Percentiles rank a stretch among this genome's conserved stretches.
These are phyloP conservation scores for Epinephelus lanceolatus DNA, from an alignment of 2,113 vertebrate genomes.

Conservation along the genomic window DNA sequence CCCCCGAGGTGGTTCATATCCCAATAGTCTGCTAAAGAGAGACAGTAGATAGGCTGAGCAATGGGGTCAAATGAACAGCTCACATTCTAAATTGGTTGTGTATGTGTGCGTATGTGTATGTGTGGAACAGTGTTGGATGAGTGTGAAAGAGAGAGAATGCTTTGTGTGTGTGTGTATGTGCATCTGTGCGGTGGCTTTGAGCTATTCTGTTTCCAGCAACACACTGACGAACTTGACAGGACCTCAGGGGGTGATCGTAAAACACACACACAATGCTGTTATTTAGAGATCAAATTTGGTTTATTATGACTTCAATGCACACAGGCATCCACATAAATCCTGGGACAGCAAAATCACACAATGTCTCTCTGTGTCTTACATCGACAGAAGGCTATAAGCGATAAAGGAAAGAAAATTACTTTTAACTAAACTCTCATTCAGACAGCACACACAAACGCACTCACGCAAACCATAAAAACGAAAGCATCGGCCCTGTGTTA, in stretches of 20 bases:
- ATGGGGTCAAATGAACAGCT: slow-evolving; percentile 63
- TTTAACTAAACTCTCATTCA: background rate
- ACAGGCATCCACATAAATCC: slow-evolving; percentile 4
- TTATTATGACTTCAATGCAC: slow-evolving; percentile 6
- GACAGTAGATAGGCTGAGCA: slow-evolving; percentile 57
- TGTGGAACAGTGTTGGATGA: slow-evolving; percentile 5
- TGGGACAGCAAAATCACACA: background rate
- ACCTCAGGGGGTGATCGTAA: slow-evolving; percentile 12
- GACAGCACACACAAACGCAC: background rate
- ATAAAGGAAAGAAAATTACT: background rate
- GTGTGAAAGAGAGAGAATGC: slow-evolving; percentile 28
- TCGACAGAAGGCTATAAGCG: background rate
- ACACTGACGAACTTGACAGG: slow-evolving; percentile 26
- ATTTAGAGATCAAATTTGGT: slow-evolving; percentile 15
- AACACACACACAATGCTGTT: background rate
- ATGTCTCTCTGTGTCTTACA: background rate
- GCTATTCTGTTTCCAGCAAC: slow-evolving; percentile 31
- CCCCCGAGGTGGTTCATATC: slow-evolving; percentile 65
- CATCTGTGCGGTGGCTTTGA: slow-evolving; percentile 1
- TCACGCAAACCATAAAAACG: background rate
- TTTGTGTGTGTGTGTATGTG: background rate
- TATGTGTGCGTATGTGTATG: background rate
- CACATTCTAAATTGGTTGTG: slow-evolving; percentile 39
- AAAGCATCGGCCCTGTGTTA: background rate
- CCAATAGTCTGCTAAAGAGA: slow-evolving; percentile 56